These are phyloP conservation scores for Prosapia bicincta DNA, from an alignment of 2,888 invertebrate genomes.

Conservation along the genomic window DNA sequence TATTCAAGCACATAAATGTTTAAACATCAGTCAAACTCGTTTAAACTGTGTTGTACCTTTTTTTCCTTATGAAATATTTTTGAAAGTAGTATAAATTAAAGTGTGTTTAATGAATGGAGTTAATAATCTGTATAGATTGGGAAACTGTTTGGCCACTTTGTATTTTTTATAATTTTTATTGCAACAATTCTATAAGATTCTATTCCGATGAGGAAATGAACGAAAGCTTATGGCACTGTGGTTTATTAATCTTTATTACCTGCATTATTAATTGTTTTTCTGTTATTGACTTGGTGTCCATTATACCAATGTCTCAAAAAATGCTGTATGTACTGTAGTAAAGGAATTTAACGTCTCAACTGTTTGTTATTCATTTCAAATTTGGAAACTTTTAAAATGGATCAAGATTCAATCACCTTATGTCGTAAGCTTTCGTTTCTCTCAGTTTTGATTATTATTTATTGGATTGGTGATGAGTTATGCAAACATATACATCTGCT, in stretches of 20 bases:
- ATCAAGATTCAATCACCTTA: neutral
- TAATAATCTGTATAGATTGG: too few species aligned
- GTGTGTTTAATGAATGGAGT: neutral
- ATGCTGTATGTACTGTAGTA: neutral
- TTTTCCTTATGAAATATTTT: too few species aligned
- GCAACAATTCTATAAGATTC: neutral
- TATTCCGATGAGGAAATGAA: neutral
- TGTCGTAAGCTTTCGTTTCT: neutral
- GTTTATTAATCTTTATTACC: neutral
- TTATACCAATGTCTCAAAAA: neutral
- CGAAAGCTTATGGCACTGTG: conserved; percentile 2
- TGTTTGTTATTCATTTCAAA: neutral
- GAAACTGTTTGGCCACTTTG: neutral
- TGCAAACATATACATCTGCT: neutral
- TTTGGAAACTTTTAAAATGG: neutral
- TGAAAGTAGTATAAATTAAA: neutral
- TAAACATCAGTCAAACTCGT: too few species aligned
- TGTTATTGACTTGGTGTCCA: neutral
- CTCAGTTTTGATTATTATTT: neutral
- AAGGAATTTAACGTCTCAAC: neutral
- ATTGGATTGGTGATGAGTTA: neutral
- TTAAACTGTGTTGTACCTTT: too few species aligned
- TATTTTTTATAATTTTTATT: neutral
- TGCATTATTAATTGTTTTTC: neutral
- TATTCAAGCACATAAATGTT: too few species aligned